These are phyloP conservation scores for Arremon aurantiirostris DNA, from an alignment of 2,797 vertebrate species.

Conservation along the genomic window DNA sequence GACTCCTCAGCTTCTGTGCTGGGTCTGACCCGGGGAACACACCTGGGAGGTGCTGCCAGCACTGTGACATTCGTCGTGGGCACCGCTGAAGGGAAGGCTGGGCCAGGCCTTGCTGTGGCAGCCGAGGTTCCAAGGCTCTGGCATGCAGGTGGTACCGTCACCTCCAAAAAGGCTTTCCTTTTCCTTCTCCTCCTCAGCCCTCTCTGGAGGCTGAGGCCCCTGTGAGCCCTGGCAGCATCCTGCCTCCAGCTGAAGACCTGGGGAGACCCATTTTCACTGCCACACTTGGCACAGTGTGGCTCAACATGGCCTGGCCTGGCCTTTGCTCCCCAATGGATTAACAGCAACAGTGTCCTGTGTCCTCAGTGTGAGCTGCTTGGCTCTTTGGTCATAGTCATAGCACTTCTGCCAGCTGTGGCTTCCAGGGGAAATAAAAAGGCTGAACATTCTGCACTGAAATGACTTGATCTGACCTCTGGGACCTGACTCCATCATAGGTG, in stretches of 20 bases:
- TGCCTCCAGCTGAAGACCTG: not conserved
- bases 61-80: accelerated
- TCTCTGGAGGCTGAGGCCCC: not conserved
- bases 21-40: not conserved
- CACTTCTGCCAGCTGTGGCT: not conserved
- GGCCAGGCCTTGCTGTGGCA: not conserved
- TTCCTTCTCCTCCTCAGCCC: not conserved
- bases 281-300: accelerated
- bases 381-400: not conserved
- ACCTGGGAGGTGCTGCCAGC: accelerated
- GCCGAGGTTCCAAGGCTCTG: accelerated
- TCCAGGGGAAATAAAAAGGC: not conserved
- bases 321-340: not conserved
- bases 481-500: not conserved
- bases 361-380: not conserved
- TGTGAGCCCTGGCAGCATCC: not conserved
- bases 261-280: accelerated
- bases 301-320: not conserved
- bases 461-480: not conserved
- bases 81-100: not conserved
- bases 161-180: not conserved
- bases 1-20: accelerated
- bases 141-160: accelerated
- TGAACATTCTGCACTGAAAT: not conserved
- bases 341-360: not conserved